A percentile compares a stretch with the other conserved stretches of the same genome.
Conservation (phyloP, 2,888 invertebrate species). For the Caenorhabditis sp. region DNA sequence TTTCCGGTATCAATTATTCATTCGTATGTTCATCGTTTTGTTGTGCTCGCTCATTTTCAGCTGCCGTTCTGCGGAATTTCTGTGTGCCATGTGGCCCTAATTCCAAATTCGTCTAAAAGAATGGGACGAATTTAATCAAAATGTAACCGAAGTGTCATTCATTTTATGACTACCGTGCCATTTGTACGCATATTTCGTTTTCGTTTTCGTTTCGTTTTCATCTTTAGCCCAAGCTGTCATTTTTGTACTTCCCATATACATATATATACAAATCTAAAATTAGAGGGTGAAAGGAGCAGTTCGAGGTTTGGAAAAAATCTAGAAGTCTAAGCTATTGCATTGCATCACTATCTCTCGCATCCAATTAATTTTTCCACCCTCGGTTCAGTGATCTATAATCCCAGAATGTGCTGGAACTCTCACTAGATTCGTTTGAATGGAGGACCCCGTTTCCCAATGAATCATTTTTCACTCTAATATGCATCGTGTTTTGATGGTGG, state of each 20-base stretch:
- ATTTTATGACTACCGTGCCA: too few relatives aligned
- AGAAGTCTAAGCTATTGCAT: not conserved
- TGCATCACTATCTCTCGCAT: constrained; percentile 35
- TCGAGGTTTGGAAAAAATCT: constrained; percentile 17
- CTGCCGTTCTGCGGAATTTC: too few relatives aligned
- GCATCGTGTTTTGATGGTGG: constrained; percentile 47
- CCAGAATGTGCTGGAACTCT: not conserved
- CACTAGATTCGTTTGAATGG: not conserved
- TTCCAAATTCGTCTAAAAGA: too few relatives aligned
- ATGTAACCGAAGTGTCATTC: too few relatives aligned
- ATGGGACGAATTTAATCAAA: too few relatives aligned
- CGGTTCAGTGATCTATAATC: constrained; percentile 16
- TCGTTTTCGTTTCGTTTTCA: not conserved
- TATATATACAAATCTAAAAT: too few relatives aligned
- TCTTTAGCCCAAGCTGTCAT: too few relatives aligned
- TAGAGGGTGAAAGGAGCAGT: constrained; percentile 9
- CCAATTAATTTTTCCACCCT: constrained; percentile 33
- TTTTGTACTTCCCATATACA: too few relatives aligned
- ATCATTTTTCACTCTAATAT: constrained; percentile 41
- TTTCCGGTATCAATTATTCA: constrained; percentile 5
- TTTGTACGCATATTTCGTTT: too few relatives aligned
- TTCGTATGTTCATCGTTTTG: not conserved
- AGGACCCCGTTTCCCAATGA: constrained; percentile 9
- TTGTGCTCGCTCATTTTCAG: not conserved
- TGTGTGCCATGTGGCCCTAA: too few relatives aligned